phyloP scores from a whole-genome alignment of 1,140 invertebrate genomes.

The Antheraea pernyi region DNA sequence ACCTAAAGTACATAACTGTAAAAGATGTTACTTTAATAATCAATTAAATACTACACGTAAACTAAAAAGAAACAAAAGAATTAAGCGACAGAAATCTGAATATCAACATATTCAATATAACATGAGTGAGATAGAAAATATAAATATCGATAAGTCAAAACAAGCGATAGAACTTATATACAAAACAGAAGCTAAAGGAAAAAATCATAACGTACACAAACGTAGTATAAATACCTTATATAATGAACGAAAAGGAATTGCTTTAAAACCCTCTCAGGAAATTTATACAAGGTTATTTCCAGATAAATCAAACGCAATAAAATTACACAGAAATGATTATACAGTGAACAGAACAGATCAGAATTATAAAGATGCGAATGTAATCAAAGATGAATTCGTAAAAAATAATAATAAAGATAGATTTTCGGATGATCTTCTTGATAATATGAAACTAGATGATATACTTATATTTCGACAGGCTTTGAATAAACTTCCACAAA shows the following conservation, averaged over 20 bases:
- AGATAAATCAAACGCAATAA: too few relatives aligned
- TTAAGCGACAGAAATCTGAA: background rate
- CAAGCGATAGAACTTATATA: background rate
- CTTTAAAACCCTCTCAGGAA: background rate
- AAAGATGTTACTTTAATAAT: background rate
- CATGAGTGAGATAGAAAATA: background rate
- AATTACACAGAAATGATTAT: background rate
- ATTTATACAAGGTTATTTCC: background rate
- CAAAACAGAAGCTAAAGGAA: background rate
- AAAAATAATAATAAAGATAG: too few relatives aligned
- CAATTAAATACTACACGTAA: background rate
- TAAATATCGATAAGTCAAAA: background rate
- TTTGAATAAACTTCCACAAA: slow-evolving; percentile 86
- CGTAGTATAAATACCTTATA: background rate
- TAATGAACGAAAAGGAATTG: background rate
- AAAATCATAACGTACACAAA: background rate
- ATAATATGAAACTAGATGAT: slow-evolving; percentile 31
- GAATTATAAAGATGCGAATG: too few relatives aligned
- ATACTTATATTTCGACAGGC: slow-evolving; percentile 82
- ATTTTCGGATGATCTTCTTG: background rate
- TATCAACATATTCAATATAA: too few relatives aligned
- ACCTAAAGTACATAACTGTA: background rate
- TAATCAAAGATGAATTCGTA: too few relatives aligned
- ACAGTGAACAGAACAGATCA: background rate
- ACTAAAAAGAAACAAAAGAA: slow-evolving; percentile 1